Percentiles rank a stretch among this genome's conserved stretches.
Conservation (phyloP, 2,888 invertebrate genomes). For the Eristalinus sepulchralis region DNA sequence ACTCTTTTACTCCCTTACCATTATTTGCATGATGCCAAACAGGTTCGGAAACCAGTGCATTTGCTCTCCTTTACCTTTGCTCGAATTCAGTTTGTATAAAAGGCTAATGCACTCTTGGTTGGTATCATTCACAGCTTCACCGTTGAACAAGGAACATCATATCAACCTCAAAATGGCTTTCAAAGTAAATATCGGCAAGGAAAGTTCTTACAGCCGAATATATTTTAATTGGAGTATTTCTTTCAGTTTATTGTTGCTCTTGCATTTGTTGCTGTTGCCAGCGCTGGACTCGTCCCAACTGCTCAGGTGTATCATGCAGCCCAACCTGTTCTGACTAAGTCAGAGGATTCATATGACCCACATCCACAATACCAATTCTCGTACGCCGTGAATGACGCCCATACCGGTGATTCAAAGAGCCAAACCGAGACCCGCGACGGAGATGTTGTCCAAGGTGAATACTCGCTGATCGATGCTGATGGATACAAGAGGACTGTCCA, state of each 20-base stretch:
- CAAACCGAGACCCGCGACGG: slow-evolving; percentile 81
- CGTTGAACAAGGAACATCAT: slow-evolving; percentile 22
- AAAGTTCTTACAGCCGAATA: too few species aligned
- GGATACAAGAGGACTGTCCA: slow-evolving; percentile 81
- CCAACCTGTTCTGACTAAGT: slow-evolving; percentile 41
- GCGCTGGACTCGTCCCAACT: slow-evolving; percentile 71
- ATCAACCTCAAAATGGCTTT: slow-evolving; percentile 28
- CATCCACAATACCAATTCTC: slow-evolving; percentile 75
- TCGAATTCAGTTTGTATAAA: slow-evolving; percentile 28
- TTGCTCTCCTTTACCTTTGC: background rate
- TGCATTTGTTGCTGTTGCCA: slow-evolving; percentile 72
- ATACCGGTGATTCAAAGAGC: slow-evolving; percentile 80
- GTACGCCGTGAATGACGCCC: slow-evolving; percentile 79
- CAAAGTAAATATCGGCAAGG: slow-evolving; percentile 17
- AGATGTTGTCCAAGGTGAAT: slow-evolving; percentile 80
- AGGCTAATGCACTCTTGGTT: background rate
- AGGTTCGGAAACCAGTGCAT: background rate
- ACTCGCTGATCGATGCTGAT: slow-evolving; percentile 80
- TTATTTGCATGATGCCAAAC: background rate
- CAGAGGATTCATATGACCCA: slow-evolving; percentile 54
- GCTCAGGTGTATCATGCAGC: slow-evolving; percentile 70
- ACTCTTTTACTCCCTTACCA: background rate
- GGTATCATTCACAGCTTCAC: slow-evolving; percentile 30
- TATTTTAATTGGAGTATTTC: background rate
- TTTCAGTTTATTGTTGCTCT: slow-evolving; percentile 70